Evolutionary conservation across 2,888 invertebrate genomes (phyloP).

Genomic region (Drosophila eohydei): DNA sequence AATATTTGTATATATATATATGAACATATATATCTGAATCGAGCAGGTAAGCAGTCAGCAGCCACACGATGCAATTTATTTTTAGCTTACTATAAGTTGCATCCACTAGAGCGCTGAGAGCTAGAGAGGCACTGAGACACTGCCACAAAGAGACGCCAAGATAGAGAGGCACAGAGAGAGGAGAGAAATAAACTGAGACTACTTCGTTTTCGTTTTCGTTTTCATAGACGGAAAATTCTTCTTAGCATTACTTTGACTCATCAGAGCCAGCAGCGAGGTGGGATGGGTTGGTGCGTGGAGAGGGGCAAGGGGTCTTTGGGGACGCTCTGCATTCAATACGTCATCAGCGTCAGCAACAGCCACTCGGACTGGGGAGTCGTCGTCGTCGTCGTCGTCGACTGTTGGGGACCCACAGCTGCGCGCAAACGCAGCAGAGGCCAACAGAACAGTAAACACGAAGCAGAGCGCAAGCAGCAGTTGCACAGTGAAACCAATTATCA

Average conservation of each 20-base stretch:
- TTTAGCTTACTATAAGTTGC: conserved; percentile 54
- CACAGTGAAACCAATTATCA: conserved; percentile 26
- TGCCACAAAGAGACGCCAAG: conserved; percentile 7
- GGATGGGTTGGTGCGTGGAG: neutral
- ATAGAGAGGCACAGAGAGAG: conserved; percentile 1
- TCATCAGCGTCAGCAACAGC: conserved; percentile 60
- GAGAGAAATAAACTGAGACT: conserved; percentile 47
- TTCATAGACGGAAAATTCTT: conserved; percentile 64
- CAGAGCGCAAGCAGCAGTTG: conserved; percentile 37
- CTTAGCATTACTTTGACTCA: conserved; percentile 52
- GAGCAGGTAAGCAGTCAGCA: conserved; percentile 47
- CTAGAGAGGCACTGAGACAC: conserved; percentile 18
- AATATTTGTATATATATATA: conserved; percentile 12
- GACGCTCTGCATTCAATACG: conserved; percentile 50
- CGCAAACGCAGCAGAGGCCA: conserved; percentile 58
- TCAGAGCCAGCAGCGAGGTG: conserved; percentile 13
- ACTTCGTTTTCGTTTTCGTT: conserved; percentile 64
- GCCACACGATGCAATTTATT: conserved; percentile 52
- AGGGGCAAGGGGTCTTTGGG: neutral
- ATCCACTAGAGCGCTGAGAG: conserved; percentile 43
- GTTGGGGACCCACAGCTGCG: conserved; percentile 57
- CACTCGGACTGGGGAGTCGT: conserved; percentile 16
- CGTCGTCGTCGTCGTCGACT: conserved; percentile 5
- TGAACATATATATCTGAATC: conserved; percentile 25
- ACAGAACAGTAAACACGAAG: conserved; percentile 38